Conservation (phyloP, 1,140 invertebrate species). For the Camponotus pennsylvanicus region DNA sequence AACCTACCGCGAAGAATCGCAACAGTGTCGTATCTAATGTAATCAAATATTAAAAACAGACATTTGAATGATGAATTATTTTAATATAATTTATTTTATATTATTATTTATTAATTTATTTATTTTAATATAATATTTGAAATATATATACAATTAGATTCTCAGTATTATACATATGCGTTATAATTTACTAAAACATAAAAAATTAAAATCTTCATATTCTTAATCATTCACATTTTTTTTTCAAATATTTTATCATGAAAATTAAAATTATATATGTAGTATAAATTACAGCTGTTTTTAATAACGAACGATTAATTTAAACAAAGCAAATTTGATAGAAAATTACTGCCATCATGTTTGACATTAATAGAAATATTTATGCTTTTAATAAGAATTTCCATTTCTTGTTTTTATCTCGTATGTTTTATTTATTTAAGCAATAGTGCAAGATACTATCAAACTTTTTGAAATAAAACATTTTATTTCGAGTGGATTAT, state of each 20-base stretch:
- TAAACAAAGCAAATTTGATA: background rate
- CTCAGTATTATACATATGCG: background rate
- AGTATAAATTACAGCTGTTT: background rate
- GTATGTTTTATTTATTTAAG: background rate
- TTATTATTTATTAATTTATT: no score
- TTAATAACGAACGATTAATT: background rate
- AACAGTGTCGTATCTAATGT: slow-evolving; percentile 63
- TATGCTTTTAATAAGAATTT: background rate
- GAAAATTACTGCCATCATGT: background rate
- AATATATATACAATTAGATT: background rate
- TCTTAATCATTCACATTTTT: background rate
- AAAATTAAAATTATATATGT: background rate
- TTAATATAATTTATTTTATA: background rate
- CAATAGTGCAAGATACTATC: background rate
- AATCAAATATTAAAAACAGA: background rate
- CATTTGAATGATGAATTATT: background rate
- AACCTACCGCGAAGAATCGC: slow-evolving; percentile 60
- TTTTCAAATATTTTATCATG: background rate
- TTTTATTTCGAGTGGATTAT: background rate
- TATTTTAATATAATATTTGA: background rate
- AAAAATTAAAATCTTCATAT: background rate
- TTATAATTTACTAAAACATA: background rate
- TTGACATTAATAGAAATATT: background rate
- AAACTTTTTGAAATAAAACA: background rate
- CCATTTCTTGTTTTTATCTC: background rate